phyloP scores from a whole-genome alignment of 1,140 invertebrate species.

The Drosophila repleta region DNA sequence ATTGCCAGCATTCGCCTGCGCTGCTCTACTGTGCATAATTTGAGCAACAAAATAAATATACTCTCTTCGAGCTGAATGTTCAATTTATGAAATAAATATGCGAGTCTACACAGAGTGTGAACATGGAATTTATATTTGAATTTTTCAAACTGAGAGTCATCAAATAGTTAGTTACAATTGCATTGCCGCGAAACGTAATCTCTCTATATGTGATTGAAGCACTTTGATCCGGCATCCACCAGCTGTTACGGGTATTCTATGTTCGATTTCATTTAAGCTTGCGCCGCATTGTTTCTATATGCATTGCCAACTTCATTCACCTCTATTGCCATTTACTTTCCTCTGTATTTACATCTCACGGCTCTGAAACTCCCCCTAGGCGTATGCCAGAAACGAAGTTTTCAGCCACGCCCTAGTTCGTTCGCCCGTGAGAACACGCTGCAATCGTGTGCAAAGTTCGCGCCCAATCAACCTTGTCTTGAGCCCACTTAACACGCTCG shows the following conservation, averaged over 20 bases:
- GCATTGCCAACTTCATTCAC: conserved; percentile 8
- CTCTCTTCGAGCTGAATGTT: background rate
- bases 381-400: background rate
- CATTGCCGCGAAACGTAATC: too few relatives aligned
- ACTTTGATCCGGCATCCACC: too few relatives aligned
- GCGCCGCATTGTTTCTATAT: conserved; percentile 2
- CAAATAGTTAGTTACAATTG: too few relatives aligned
- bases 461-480: conserved; percentile 77
- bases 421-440: background rate
- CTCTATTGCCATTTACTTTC: conserved; percentile 8
- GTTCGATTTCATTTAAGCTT: background rate
- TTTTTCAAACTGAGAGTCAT: background rate
- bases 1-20: background rate
- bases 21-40: background rate
- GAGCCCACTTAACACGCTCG: conserved; percentile 76
- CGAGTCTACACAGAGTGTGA: background rate
- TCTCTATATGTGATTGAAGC: too few relatives aligned
- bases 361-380: conserved; percentile 15
- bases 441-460: conserved; percentile 56
- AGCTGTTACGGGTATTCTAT: background rate
- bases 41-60: conserved; percentile 7
- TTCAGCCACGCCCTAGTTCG: background rate
- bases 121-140: background rate
- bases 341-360: conserved; percentile 52
- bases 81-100: background rate